These are phyloP conservation scores for Odontomachus brunneus DNA, from an alignment of 1,140 invertebrate species.

Conservation along the genomic window DNA sequence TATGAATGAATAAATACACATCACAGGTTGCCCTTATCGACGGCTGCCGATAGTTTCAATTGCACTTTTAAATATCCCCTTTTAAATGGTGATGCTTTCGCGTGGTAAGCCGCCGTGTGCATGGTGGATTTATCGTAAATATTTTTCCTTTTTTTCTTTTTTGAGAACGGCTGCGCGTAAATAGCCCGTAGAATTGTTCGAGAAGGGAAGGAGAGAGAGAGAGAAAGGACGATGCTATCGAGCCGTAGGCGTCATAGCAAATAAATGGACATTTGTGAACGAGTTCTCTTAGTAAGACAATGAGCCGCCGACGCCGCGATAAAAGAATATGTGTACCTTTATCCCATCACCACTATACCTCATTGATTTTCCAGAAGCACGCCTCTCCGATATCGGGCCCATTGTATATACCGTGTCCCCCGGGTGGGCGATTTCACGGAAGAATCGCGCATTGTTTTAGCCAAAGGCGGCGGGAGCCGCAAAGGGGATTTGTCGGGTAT, in stretches of 20 bases:
- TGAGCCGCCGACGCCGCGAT: slow-evolving; percentile 38
- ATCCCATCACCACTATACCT: slow-evolving; percentile 45
- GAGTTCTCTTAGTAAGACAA: slow-evolving; percentile 48
- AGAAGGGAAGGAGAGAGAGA: neutral
- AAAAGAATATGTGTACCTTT: slow-evolving; percentile 63
- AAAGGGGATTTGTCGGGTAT: slow-evolving; percentile 72
- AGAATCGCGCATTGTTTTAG: slow-evolving; percentile 74
- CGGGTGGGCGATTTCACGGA: slow-evolving; percentile 68
- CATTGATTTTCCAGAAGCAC: slow-evolving; percentile 69
- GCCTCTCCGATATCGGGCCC: slow-evolving; percentile 39
- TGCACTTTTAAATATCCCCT: slow-evolving; percentile 16
- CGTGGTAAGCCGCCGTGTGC: neutral
- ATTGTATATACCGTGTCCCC: slow-evolving; percentile 69
- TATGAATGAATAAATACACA: neutral
- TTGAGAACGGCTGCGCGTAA: neutral
- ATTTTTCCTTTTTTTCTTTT: neutral
- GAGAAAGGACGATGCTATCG: slow-evolving; percentile 13
- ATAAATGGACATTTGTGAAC: slow-evolving; percentile 55
- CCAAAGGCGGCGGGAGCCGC: slow-evolving; percentile 57
- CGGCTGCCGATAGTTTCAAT: neutral
- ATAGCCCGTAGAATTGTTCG: slow-evolving; percentile 9
- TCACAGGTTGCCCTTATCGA: neutral
- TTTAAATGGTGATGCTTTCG: neutral
- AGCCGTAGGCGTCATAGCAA: neutral
- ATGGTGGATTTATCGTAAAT: neutral